Percentiles rank a stretch among this genome's conserved stretches.
Conservation (phyloP, 1,140 invertebrate species). For the Aphidius ervi region DNA sequence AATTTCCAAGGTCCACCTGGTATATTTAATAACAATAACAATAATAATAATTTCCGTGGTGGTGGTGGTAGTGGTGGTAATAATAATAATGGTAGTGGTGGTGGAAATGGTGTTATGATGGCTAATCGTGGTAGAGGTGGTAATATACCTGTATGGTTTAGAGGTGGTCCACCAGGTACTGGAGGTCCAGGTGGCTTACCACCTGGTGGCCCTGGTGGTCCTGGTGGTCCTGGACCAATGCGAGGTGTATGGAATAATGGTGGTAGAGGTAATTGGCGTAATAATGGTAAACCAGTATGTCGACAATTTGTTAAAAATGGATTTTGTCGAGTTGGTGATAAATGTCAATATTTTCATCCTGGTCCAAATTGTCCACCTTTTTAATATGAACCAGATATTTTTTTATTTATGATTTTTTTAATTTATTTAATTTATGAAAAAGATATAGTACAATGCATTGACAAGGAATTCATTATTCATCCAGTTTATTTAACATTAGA, state of each 20-base stretch:
- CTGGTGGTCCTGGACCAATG: slow-evolving; percentile 30
- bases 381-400: slow-evolving; percentile 25
- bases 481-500: too few relatives aligned
- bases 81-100: not conserved
- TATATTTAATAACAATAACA: slow-evolving; percentile 26
- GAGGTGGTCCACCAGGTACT: not conserved
- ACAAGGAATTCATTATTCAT: too few relatives aligned
- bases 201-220: slow-evolving; percentile 36
- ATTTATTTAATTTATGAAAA: too few relatives aligned
- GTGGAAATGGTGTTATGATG: slow-evolving; percentile 32
- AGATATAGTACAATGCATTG: too few relatives aligned
- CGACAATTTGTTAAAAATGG: slow-evolving; percentile 73
- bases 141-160: slow-evolving; percentile 33
- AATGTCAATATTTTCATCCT: slow-evolving; percentile 74
- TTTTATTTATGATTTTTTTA: too few relatives aligned
- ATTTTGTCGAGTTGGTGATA: slow-evolving; percentile 70
- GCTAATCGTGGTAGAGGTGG: slow-evolving; percentile 51
- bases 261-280: slow-evolving; percentile 45
- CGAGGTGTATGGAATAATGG: slow-evolving; percentile 51
- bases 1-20: slow-evolving; percentile 45
- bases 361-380: slow-evolving; percentile 60
- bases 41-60: slow-evolving; percentile 22
- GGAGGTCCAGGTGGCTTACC: slow-evolving; percentile 44
- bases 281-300: slow-evolving; percentile 58
- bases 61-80: slow-evolving; percentile 44